Percentiles rank a stretch among this genome's conserved stretches.
phyloP scores from a whole-genome alignment of 2,888 invertebrate genomes.

The Itoplectis maculator region DNA sequence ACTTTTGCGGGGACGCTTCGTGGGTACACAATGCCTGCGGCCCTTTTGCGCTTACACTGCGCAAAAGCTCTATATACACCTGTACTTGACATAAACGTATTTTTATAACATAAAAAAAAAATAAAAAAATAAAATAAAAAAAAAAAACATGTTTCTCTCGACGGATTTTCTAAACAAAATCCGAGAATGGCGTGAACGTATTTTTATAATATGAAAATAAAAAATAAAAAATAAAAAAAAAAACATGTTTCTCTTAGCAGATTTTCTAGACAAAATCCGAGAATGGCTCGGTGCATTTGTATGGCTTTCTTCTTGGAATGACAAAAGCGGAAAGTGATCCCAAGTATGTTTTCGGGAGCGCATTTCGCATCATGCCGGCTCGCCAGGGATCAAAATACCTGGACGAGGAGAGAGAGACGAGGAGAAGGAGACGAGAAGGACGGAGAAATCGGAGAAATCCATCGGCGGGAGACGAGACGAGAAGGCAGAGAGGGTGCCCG shows the following conservation, averaged over 20 bases:
- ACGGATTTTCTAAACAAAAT: neutral
- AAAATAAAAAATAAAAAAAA: neutral
- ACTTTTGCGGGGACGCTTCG: slow-evolving; percentile 21
- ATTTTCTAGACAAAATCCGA: neutral
- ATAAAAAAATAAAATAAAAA: neutral
- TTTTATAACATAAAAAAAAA: neutral
- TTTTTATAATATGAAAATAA: neutral
- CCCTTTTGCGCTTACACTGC: slow-evolving; percentile 1
- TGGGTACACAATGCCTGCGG: neutral
- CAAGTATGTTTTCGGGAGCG: slow-evolving; percentile 4
- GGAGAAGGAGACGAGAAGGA: slow-evolving; percentile 27
- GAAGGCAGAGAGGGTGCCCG: slow-evolving; percentile 72
- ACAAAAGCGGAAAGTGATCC: neutral
- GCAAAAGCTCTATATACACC: neutral
- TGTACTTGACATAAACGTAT: neutral
- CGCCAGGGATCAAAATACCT: slow-evolving; percentile 54
- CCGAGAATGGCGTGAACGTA: neutral
- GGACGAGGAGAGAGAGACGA: neutral
- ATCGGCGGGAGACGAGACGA: slow-evolving; percentile 52
- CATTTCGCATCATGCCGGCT: slow-evolving; percentile 26
- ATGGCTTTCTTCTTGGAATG: neutral
- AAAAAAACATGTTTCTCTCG: neutral
- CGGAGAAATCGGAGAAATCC: slow-evolving; percentile 63
- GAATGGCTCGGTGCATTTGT: neutral
- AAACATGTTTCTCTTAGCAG: neutral